Evolutionary conservation across 2,113 vertebrate genomes (phyloP), one percentile per base, ranked within the genome.

Genomic region (Datnioides undecimradiatus): DNA sequence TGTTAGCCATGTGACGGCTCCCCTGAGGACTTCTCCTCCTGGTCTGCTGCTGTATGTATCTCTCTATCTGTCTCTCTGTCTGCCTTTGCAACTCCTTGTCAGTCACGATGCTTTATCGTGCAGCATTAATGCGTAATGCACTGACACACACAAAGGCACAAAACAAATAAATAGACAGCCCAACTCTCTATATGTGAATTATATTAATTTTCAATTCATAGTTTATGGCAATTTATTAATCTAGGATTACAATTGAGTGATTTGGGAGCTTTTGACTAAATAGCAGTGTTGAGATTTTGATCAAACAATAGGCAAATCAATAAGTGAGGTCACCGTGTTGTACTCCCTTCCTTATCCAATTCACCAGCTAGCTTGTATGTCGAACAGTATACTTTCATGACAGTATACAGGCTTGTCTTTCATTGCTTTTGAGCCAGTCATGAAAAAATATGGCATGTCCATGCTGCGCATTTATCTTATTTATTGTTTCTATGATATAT

Each of bases 11-110:
- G 25, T 23, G 11, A 49, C 65, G 25, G 60, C 66, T 64, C 36
- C 66, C 68, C 17, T 58, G 31, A 55, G 63, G 45, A 64, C 40
- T 31, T 3, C 59, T 73, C 69, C 9, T 13, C 69, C 9, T 13
- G 31, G n/a, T 48, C 46, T 62, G 33, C 40, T 27, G 6, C 17
- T 48, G 8, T 48, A 21, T 55, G 2, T 31, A 8, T 48, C 36
- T 51, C 29, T 57, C 4, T 45, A 31, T 69, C 45, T 31, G 11
- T 65, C 41, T 36, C 25, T 46, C 29, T 23, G 13, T 33, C 27
- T 34, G n/a, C n/a, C n/a, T 43, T 3, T 34, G 29, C 21, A 1
- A 3, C n/a, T 9, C 4, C 13, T 10, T 21, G 8, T 45, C 43
- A 4, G 0, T 60, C 36, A 19, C 40, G 21, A 70, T 23, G 40